These are phyloP conservation scores for Ammospiza nelsoni DNA, from an alignment of 2,113 vertebrate species.

Conservation along the genomic window DNA sequence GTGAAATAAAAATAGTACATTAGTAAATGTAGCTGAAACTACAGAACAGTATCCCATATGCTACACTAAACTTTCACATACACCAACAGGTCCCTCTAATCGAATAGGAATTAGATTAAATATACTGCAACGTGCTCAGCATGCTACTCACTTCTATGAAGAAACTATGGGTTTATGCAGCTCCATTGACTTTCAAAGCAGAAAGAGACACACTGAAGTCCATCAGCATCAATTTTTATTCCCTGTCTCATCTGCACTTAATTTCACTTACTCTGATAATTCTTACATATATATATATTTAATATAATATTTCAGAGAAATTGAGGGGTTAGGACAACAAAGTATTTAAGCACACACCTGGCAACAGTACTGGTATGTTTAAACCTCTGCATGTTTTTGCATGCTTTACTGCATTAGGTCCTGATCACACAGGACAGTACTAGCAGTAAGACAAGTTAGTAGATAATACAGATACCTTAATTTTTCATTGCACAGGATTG, in stretches of 20 bases:
- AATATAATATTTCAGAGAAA: not conserved
- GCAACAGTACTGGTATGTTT: not conserved
- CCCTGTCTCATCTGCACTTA: not conserved
- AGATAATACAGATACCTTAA: not conserved
- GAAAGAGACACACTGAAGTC: not conserved
- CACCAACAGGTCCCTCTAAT: not conserved
- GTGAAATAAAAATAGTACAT: not conserved
- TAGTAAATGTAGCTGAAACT: not conserved
- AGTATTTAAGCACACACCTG: not conserved
- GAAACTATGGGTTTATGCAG: not conserved
- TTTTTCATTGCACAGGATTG: not conserved
- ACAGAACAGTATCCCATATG: not conserved
- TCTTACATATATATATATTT: not conserved
- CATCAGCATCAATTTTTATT: not conserved
- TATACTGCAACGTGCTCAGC: not conserved
- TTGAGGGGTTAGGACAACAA: not conserved
- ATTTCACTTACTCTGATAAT: not conserved
- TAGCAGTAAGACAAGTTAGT: not conserved
- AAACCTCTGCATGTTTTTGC: not conserved
- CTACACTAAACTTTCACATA: not conserved
- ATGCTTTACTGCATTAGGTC: not conserved
- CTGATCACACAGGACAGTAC: not conserved
- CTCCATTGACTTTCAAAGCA: not conserved
- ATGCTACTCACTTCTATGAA: not conserved
- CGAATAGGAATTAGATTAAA: not conserved